A percentile compares a stretch with the other conserved stretches of the same genome.
Evolutionary conservation across 2,797 vertebrate genomes (phyloP).

Genomic region (Eupleurogrammus muticus): DNA sequence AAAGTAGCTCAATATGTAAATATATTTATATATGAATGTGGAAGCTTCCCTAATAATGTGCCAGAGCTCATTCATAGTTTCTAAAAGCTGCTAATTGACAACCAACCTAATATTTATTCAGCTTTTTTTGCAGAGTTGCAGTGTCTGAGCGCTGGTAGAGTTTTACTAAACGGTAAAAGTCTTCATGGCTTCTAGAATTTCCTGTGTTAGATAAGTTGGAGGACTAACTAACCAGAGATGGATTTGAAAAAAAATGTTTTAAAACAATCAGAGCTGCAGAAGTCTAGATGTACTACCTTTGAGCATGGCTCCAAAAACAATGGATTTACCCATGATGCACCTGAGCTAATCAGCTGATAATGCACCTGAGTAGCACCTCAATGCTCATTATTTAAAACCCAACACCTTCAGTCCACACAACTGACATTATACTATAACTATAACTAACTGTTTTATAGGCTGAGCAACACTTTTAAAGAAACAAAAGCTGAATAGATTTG

Average conservation of each 20-base stretch:
- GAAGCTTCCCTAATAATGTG: constrained; percentile 36
- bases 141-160: not conserved
- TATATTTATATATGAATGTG: constrained; percentile 8
- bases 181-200: not conserved
- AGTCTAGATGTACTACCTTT: too few relatives aligned
- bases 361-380: not conserved
- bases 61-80: constrained; percentile 12
- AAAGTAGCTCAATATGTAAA: too few relatives aligned
- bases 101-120: not conserved
- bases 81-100: constrained; percentile 23
- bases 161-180: not conserved
- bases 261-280: not conserved
- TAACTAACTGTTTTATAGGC: too few relatives aligned
- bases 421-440: too few relatives aligned
- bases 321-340: not conserved
- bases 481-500: not conserved
- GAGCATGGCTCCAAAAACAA: not conserved
- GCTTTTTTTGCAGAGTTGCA: constrained; percentile 33
- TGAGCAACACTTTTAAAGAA: too few relatives aligned
- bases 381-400: not conserved
- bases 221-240: not conserved
- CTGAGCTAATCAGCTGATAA: too few relatives aligned
- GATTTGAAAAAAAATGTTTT: too few relatives aligned
- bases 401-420: not conserved
- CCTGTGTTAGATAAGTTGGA: not conserved